Evolutionary conservation across 2,113 vertebrate genomes (phyloP).

Genomic region (Oreochromis tanganicae): DNA sequence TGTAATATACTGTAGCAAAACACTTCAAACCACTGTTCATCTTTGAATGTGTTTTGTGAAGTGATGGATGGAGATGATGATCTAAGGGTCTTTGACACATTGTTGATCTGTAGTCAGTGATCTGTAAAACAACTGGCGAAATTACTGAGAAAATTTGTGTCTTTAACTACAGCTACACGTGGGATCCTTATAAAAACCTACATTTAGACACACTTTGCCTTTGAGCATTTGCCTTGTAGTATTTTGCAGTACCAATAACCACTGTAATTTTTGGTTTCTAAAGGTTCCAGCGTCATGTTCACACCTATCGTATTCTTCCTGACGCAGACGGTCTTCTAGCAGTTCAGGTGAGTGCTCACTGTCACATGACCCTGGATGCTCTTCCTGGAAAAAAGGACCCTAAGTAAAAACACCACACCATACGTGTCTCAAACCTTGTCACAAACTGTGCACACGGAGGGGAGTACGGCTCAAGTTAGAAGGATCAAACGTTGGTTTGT

Average conservation of each 20-base stretch:
- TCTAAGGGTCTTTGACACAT: not conserved
- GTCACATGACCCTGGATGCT: not conserved
- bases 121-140: not conserved
- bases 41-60: not conserved
- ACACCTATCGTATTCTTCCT: constrained; percentile 86
- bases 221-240: not conserved
- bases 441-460: not conserved
- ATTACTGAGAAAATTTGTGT: not conserved
- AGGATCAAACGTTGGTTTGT: constrained; percentile 18
- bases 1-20: not conserved
- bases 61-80: not conserved
- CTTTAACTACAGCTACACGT: not conserved
- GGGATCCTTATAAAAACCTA: not conserved
- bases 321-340: constrained; percentile 80
- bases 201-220: not conserved
- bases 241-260: not conserved
- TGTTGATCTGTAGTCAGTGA: not conserved
- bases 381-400: not conserved
- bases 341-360: constrained; percentile 76
- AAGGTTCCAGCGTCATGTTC: constrained; percentile 82
- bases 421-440: not conserved
- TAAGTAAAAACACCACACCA: not conserved
- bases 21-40: not conserved
- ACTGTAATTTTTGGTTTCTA: not conserved
- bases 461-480: not conserved